A percentile compares a stretch with the other conserved stretches of the same genome.
These are phyloP conservation scores for Anguilla rostrata DNA, from an alignment of 2,113 vertebrate genomes.

Conservation along the genomic window DNA sequence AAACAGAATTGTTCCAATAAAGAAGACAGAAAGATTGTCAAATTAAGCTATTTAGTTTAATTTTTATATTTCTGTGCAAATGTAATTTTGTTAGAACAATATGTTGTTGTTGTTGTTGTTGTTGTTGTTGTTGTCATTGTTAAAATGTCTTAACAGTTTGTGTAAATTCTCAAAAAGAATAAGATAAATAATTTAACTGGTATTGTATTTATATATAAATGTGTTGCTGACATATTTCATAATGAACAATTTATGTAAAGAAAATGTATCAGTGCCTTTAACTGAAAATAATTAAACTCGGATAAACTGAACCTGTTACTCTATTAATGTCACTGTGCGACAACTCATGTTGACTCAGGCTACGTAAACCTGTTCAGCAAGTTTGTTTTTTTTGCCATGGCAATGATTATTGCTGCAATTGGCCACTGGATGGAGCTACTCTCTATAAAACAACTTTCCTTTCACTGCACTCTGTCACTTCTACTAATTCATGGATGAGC, in stretches of 20 bases:
- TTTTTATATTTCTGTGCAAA: background rate
- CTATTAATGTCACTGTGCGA: background rate
- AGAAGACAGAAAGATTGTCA: background rate
- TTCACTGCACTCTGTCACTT: background rate
- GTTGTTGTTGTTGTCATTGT: background rate
- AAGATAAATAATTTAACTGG: background rate
- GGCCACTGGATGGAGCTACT: conserved; percentile 46
- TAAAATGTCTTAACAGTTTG: background rate
- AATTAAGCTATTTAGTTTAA: background rate
- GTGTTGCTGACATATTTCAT: conserved; percentile 29
- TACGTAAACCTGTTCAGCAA: too few species aligned
- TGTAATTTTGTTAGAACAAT: background rate
- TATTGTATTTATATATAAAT: background rate
- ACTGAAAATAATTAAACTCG: background rate
- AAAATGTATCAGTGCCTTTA: background rate
- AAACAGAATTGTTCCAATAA: background rate
- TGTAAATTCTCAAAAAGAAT: background rate
- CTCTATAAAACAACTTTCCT: background rate
- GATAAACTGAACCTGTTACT: background rate
- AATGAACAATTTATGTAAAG: background rate
- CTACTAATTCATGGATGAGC: background rate
- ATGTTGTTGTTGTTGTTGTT: background rate
- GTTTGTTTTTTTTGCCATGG: background rate
- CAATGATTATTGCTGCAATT: background rate
- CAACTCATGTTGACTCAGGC: background rate